A percentile compares a stretch with the other conserved stretches of the same genome.
phyloP scores from a whole-genome alignment of 1,140 invertebrate species.

The Euschistus heros region DNA sequence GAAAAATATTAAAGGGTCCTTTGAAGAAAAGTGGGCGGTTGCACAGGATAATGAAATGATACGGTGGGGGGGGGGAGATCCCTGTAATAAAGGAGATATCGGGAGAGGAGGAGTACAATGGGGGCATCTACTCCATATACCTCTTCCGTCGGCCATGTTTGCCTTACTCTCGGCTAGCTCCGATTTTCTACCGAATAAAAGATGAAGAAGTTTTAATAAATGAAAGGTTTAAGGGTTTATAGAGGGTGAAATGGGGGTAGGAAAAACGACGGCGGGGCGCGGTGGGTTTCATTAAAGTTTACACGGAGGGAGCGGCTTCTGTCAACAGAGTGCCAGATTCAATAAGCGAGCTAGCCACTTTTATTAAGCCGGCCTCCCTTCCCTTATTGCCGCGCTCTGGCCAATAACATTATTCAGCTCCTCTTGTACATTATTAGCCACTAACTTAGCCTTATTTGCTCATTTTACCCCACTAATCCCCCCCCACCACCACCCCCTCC shows the following conservation, averaged over 20 bases:
- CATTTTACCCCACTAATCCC: conserved; percentile 19
- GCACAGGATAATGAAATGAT: not conserved
- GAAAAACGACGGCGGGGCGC: conserved; percentile 25
- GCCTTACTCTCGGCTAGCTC: conserved; percentile 34
- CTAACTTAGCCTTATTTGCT: conserved; percentile 25
- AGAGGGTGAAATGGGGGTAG: conserved; percentile 24
- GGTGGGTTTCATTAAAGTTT: conserved; percentile 30
- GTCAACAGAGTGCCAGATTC: conserved; percentile 29
- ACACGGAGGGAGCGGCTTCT: conserved; percentile 26
- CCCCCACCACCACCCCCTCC: not conserved
- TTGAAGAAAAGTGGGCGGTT: not conserved
- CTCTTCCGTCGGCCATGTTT: conserved; percentile 30
- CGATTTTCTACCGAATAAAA: conserved; percentile 37
- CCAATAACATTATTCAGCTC: conserved; percentile 30
- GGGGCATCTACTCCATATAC: conserved; percentile 20
- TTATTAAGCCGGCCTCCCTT: conserved; percentile 25
- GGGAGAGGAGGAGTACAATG: conserved; percentile 12
- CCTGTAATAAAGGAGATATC: conserved; percentile 10
- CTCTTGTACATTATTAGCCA: conserved; percentile 28
- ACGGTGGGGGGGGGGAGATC: not conserved
- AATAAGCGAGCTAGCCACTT: conserved; percentile 27
- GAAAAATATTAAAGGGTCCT: too few relatives aligned
- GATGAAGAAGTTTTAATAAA: conserved; percentile 38
- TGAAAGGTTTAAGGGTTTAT: conserved; percentile 33
- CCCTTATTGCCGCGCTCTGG: conserved; percentile 25